phyloP scores from a whole-genome alignment of 1,140 invertebrate species.

The Schlechtendalia chinensis region DNA sequence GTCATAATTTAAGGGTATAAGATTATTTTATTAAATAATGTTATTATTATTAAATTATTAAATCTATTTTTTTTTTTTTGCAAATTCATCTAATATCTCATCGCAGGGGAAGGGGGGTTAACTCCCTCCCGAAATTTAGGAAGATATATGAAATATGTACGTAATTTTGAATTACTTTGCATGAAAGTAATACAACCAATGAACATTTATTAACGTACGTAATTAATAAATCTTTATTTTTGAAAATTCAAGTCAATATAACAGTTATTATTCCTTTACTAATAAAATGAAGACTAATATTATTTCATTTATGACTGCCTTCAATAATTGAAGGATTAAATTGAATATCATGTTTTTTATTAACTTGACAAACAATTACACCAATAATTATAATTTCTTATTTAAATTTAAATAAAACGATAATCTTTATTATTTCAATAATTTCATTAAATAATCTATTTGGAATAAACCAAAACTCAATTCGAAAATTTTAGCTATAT shows the following conservation, averaged over 20 bases:
- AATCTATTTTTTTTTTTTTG: no score
- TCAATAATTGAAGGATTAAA: neutral
- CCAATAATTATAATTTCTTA: constrained; percentile 13
- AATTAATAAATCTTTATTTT: neutral
- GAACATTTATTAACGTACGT: no score
- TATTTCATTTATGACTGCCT: constrained; percentile 2
- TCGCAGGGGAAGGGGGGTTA: no score
- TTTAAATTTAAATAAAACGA: neutral
- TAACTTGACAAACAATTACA: constrained; percentile 4
- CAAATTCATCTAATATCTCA: no score
- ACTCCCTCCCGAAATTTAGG: no score
- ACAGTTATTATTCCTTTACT: neutral
- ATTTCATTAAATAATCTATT: neutral
- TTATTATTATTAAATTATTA: no score
- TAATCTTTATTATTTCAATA: neutral
- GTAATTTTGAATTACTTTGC: no score
- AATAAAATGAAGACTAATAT: neutral
- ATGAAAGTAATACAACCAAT: no score
- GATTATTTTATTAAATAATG: no score
- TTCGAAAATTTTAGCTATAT: neutral
- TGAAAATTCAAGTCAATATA: neutral
- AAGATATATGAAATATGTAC: no score
- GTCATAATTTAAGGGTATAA: no score
- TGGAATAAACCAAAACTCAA: neutral
- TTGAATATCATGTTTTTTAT: neutral